Evolutionary conservation across 1,140 invertebrate genomes (phyloP), one percentile per base, ranked within the genome.

Genomic region (Aphaenogaster floridana): DNA sequence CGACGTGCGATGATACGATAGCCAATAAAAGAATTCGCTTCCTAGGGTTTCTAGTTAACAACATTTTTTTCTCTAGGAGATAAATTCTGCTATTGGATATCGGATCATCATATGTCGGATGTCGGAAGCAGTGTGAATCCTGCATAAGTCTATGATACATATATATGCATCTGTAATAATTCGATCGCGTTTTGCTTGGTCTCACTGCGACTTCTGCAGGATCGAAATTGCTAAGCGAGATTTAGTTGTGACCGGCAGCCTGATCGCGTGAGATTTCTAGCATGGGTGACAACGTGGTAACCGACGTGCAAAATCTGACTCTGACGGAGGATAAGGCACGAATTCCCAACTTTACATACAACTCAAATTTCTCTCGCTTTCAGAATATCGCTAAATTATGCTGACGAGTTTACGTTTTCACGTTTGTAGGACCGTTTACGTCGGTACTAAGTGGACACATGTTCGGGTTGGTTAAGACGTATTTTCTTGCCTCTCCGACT

Each of bases 281-380:
- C 63, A 96, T 96, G 96, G 95, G 94, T 91, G 96, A 96, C 92
- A 94, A 95, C 90, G 92, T 95, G 87, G 89, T 92, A 6, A 78
- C 90, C 77, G 92, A 91, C 89, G 91, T 96, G 89, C 93, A 97
- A 94, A 96, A 96, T 86, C 92, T 97, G 88, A 95, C 96, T 93
- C 94, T 97, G 77, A 96, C 96, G 91, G 93, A 94, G 48, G 96
- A 97, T 96, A 97, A 97, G 97, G 97, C 97, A 97, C 95, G 97
- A 96, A 95, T 95, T 72, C 78, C 81, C 61, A 83, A 36, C 8
- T 87, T 93, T 87, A 83, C 61, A 79, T 86, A 89, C 54, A 34
- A 74, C 80, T 91, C 72, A 77, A 78, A 13, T 72, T 15, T 59
- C 1, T 85, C 86, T 93, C 96, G 95, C 93, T 92, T 94, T 95